Base-by-base conservation (phyloP, 2,113 vertebrate species). In the Gallinago undulata region DNA sequence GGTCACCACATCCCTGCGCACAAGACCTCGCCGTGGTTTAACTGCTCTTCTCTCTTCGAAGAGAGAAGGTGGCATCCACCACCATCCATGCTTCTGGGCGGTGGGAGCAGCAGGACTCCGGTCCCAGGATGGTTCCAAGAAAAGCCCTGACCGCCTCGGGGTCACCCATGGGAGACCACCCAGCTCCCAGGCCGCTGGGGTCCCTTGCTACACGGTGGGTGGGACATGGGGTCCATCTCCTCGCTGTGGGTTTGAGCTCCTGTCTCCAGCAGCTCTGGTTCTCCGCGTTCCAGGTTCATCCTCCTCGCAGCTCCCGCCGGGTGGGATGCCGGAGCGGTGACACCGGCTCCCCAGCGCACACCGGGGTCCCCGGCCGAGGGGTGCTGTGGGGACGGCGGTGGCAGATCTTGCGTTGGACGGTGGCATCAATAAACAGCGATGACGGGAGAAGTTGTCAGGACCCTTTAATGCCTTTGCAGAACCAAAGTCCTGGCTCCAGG, bases 1-100 rank as follows among this genome's bases (percentile, higher is more conserved):
- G 73, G 73, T 35, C 48, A 2, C 1, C 4, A 5, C 3, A 59
- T 47, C 4, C 80, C 78, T 5, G n/a, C 5, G 41, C 39, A 10
- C 59, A 2, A 10, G 30, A 13, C 30, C 30, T 66, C 2, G 47
- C 1, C 3, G 50, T 31, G 75, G 79, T 82, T 75, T 8, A 10
- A 27, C 43, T 74, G 79, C 16, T 55, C 28, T 55, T 30, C 53
- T 55, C 53, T 55, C 28, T 30, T 55, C 6, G 16, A 30, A 30
- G 53, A 55, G 53, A 55, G 53, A 55, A 50, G 50, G 50, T 50
- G 50, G 24, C 50, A 28, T 16, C 1, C 0, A 11, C 43, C 0
- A 0, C 39, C 39, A 12, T 39, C 39, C 0, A 4, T 1, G 0
- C 19, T 43, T 45, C 45, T 10, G 41, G 1, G 2, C 1, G 3